phyloP scores from a whole-genome alignment of 2,113 vertebrate genomes.

The Daubentonia madagascariensis region DNA sequence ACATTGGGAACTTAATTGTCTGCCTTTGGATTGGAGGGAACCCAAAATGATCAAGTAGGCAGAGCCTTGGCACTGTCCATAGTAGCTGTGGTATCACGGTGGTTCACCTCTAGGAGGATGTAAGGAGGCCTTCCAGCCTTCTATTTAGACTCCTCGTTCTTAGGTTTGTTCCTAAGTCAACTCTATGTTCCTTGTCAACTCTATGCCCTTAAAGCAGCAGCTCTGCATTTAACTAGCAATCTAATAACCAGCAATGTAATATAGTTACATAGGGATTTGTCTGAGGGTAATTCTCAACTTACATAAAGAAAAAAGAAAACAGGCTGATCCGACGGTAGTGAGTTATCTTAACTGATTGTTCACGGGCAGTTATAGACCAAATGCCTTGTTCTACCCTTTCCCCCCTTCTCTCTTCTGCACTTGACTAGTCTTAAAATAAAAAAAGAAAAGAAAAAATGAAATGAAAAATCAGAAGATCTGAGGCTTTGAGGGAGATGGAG shows the following conservation, averaged over 20 bases:
- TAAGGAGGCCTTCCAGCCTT: neutral
- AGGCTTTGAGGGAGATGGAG: neutral
- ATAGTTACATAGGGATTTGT: neutral
- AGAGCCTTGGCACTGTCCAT: neutral
- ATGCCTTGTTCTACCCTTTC: too few relatives aligned
- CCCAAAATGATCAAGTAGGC: neutral
- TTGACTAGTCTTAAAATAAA: too few relatives aligned
- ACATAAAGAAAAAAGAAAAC: neutral
- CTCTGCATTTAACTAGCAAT: neutral
- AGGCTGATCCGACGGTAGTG: too few relatives aligned
- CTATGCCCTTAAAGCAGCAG: neutral
- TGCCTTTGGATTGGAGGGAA: neutral
- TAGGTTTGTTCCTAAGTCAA: neutral
- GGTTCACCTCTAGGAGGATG: neutral
- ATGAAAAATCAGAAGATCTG: neutral
- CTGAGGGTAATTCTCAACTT: neutral
- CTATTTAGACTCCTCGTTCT: neutral
- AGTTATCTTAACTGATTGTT: too few relatives aligned
- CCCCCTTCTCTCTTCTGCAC: too few relatives aligned
- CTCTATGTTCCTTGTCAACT: neutral
- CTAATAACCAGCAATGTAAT: neutral
- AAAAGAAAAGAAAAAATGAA: neutral
- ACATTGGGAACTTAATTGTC: neutral
- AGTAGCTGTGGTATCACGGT: neutral
- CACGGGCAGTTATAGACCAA: too few relatives aligned